Evolutionary conservation across 1,140 invertebrate genomes (phyloP).

Genomic region (Leptonema lineaticorne): DNA sequence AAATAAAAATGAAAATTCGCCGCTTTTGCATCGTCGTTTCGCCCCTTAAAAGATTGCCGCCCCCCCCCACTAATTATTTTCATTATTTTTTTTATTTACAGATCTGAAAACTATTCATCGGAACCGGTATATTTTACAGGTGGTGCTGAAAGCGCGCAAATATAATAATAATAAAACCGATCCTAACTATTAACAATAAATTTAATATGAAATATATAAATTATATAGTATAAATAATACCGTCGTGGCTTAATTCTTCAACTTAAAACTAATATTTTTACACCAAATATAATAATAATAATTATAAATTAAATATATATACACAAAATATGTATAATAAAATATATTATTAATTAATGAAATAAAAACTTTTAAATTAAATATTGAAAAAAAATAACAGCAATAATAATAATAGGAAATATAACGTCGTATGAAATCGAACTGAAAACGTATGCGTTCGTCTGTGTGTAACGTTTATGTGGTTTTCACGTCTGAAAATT

Average conservation of each 20-base stretch:
- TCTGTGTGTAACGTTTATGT: neutral
- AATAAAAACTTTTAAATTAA: neutral
- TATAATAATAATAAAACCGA: slow-evolving; percentile 3
- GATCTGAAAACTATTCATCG: neutral
- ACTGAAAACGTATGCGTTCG: too few relatives aligned
- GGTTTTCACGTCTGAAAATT: neutral
- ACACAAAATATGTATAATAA: slow-evolving; percentile 4
- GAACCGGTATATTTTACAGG: too few relatives aligned
- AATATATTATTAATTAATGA: slow-evolving; percentile 3
- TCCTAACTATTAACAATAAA: neutral
- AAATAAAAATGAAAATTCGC: too few relatives aligned
- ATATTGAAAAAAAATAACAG: neutral
- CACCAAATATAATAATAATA: slow-evolving; percentile 16
- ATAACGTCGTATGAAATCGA: neutral
- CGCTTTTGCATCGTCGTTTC: too few relatives aligned
- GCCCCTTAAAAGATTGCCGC: too few relatives aligned
- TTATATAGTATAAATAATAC: slow-evolving; percentile 3
- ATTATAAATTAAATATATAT: neutral
- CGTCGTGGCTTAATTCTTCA: slow-evolving; percentile 15
- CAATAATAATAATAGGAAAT: neutral
- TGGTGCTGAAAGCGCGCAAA: neutral
- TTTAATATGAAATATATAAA: neutral
- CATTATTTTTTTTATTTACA: neutral
- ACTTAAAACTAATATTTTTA: slow-evolving; percentile 24
- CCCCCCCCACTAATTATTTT: too few relatives aligned